These are phyloP conservation scores for Catharus ustulatus DNA, from an alignment of 2,797 vertebrate genomes.

Conservation along the genomic window DNA sequence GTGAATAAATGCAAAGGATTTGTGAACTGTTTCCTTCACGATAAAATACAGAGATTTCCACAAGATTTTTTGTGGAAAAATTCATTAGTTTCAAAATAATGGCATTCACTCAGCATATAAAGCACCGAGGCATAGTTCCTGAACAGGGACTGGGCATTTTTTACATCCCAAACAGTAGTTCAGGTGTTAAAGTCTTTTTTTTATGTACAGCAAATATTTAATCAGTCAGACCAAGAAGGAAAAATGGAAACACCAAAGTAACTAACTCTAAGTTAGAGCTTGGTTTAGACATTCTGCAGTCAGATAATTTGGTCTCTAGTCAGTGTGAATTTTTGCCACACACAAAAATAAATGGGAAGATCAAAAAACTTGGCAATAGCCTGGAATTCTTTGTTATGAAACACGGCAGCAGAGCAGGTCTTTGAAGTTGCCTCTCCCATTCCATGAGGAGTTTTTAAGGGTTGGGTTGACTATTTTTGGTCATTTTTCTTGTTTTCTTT, in stretches of 20 bases:
- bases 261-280: background rate
- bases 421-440: slow-evolving; percentile 46
- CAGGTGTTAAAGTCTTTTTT: background rate
- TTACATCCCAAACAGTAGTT: background rate
- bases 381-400: background rate
- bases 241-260: background rate
- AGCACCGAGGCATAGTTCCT: background rate
- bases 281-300: background rate
- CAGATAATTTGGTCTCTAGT: background rate
- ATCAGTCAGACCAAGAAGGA: background rate
- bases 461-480: background rate
- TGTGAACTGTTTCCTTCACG: background rate
- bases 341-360: background rate
- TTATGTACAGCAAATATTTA: background rate
- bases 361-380: background rate
- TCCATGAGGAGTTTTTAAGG: background rate
- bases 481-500: background rate
- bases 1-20: background rate
- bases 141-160: background rate
- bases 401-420: background rate
- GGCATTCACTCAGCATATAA: background rate
- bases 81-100: background rate
- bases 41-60: background rate
- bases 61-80: background rate
- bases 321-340: background rate